Evolutionary conservation across 2,113 vertebrate species (phyloP).

Genomic region (Rhinopomastus cyanomelas): DNA sequence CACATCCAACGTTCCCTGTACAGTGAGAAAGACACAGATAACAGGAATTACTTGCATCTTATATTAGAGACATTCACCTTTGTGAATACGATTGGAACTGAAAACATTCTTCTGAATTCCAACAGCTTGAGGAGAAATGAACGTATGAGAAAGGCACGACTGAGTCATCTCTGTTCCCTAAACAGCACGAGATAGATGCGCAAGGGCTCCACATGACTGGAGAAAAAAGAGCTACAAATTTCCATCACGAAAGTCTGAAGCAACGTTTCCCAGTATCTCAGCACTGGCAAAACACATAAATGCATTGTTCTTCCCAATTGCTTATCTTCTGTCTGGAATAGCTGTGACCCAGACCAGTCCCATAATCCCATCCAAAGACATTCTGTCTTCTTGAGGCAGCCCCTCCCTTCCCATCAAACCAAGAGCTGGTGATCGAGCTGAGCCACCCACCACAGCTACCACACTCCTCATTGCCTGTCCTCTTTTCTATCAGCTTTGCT

Average conservation of each 20-base stretch:
- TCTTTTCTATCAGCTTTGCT: background rate
- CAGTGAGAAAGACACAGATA: constrained; percentile 9
- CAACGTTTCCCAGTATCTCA: background rate
- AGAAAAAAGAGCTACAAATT: background rate
- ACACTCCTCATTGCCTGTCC: background rate
- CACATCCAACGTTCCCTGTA: constrained; percentile 89
- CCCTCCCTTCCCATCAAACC: background rate
- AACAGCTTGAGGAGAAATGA: background rate
- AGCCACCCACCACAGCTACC: background rate
- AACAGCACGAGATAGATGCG: background rate
- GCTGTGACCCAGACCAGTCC: background rate
- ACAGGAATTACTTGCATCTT: background rate
- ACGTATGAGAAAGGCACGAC: background rate
- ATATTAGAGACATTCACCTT: background rate
- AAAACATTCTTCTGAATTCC: background rate
- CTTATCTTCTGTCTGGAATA: background rate
- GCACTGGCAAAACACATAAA: background rate
- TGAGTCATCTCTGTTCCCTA: background rate
- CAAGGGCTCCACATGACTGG: background rate
- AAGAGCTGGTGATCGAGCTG: background rate
- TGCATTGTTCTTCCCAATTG: background rate
- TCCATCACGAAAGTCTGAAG: background rate
- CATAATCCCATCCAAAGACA: background rate
- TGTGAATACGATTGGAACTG: background rate
- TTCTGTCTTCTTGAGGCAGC: background rate